Evolutionary conservation across 2,888 invertebrate genomes (phyloP).

Genomic region (Lacanobia oleracea): DNA sequence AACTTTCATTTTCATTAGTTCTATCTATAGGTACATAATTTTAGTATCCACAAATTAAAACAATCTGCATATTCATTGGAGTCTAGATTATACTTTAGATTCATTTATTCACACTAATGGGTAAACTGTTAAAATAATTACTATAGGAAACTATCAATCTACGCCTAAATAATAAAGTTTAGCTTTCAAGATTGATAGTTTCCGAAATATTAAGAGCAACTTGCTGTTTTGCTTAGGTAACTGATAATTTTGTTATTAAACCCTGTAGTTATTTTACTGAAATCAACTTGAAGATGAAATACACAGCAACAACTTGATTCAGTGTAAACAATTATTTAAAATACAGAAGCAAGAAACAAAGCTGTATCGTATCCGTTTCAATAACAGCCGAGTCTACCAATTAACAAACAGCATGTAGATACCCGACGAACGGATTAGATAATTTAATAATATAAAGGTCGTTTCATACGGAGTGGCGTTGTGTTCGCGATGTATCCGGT

Average conservation of each 20-base stretch:
- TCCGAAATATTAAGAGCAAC: conserved; percentile 38
- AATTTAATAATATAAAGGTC: conserved; percentile 55
- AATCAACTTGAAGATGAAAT: conserved; percentile 1
- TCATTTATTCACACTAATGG: conserved; percentile 52
- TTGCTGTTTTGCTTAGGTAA: conserved; percentile 30
- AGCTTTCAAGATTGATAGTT: conserved; percentile 37
- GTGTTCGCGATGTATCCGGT: conserved; percentile 52
- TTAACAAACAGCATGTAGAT: conserved; percentile 39
- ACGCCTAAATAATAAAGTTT: conserved; percentile 36
- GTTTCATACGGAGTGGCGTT: conserved; percentile 35
- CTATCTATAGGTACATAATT: conserved; percentile 7
- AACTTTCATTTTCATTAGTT: conserved; percentile 26
- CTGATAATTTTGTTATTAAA: conserved; percentile 7
- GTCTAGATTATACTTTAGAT: conserved; percentile 45
- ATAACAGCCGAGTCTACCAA: conserved; percentile 15
- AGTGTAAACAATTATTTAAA: conserved; percentile 2
- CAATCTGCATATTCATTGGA: conserved; percentile 49
- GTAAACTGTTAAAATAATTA: conserved; percentile 48
- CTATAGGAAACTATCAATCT: conserved; percentile 41
- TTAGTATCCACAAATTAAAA: conserved; percentile 28
- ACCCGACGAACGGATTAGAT: conserved; percentile 50
- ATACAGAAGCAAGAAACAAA: neutral
- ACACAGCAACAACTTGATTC: conserved; percentile 6
- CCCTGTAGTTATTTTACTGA: neutral
- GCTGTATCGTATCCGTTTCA: neutral